phyloP scores from a whole-genome alignment of 2,888 invertebrate species.

The Nomada fabriciana region DNA sequence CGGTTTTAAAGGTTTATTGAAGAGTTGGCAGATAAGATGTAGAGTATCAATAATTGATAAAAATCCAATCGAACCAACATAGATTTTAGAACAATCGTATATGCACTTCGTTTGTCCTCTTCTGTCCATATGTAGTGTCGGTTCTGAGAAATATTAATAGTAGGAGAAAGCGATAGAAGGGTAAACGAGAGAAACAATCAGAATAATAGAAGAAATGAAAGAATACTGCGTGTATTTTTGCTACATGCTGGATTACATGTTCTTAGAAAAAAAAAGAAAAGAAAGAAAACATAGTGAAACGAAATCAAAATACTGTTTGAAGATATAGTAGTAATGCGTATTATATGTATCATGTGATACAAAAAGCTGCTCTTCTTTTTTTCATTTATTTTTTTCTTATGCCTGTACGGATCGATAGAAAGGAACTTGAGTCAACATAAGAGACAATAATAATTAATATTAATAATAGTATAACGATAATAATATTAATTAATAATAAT shows the following conservation, averaged over 20 bases:
- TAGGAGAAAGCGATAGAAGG: not conserved
- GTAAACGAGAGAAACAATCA: constrained; percentile 20
- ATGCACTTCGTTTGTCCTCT: no score
- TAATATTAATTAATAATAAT: constrained; percentile 32
- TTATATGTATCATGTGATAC: constrained; percentile 54
- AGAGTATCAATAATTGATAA: no score
- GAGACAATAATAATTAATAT: constrained; percentile 40
- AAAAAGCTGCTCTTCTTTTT: constrained; percentile 47
- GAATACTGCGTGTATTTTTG: constrained; percentile 62
- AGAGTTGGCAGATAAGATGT: no score
- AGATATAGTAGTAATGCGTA: constrained; percentile 68
- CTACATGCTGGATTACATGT: constrained; percentile 61
- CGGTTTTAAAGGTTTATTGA: no score
- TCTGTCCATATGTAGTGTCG: no score
- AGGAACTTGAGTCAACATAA: constrained; percentile 73
- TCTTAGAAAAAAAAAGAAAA: constrained; percentile 48
- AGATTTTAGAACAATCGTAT: no score
- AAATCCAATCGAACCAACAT: no score
- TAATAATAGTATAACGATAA: constrained; percentile 31
- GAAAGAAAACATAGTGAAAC: constrained; percentile 45
- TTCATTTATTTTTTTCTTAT: constrained; percentile 46
- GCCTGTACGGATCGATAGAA: constrained; percentile 71
- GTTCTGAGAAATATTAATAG: no score
- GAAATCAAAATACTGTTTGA: constrained; percentile 71
- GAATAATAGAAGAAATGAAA: constrained; percentile 50